phyloP scores from a whole-genome alignment of 1,140 invertebrate genomes.

The Brachystomella parvula region DNA sequence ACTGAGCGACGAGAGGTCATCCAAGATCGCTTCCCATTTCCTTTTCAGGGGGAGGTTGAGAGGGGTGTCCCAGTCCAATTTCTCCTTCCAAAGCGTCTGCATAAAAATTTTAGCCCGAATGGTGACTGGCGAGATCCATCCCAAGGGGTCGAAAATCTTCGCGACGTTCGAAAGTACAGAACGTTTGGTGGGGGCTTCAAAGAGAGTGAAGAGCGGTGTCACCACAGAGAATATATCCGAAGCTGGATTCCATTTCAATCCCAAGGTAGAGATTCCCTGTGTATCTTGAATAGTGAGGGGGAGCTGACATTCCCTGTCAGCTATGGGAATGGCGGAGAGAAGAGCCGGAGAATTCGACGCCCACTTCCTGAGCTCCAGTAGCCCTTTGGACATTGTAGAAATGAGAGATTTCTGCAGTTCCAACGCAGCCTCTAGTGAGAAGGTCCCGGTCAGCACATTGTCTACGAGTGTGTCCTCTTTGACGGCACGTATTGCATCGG shows the following conservation, averaged over 20 bases:
- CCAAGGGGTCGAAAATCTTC: conserved; percentile 29
- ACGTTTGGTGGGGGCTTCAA: conserved; percentile 19
- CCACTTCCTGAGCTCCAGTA: conserved; percentile 41
- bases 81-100: conserved; percentile 28
- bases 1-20: neutral
- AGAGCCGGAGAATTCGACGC: conserved; percentile 35
- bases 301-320: neutral
- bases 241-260: neutral
- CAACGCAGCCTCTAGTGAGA: conserved; percentile 39
- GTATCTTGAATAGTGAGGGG: neutral
- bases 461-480: conserved; percentile 41
- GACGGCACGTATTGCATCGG: conserved; percentile 14
- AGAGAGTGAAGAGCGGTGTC: neutral
- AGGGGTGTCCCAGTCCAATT: conserved; percentile 29
- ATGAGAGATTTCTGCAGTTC: conserved; percentile 35
- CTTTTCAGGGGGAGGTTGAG: neutral
- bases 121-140: conserved; percentile 22
- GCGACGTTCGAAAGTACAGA: conserved; percentile 16
- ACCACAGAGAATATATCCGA: neutral
- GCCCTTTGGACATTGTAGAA: conserved; percentile 24
- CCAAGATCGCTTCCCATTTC: conserved; percentile 2
- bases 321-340: neutral
- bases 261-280: neutral
- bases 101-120: conserved; percentile 27
- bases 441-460: conserved; percentile 43